These are phyloP conservation scores for Dermatemys mawii DNA, from an alignment of 2,113 vertebrate genomes.

Conservation along the genomic window DNA sequence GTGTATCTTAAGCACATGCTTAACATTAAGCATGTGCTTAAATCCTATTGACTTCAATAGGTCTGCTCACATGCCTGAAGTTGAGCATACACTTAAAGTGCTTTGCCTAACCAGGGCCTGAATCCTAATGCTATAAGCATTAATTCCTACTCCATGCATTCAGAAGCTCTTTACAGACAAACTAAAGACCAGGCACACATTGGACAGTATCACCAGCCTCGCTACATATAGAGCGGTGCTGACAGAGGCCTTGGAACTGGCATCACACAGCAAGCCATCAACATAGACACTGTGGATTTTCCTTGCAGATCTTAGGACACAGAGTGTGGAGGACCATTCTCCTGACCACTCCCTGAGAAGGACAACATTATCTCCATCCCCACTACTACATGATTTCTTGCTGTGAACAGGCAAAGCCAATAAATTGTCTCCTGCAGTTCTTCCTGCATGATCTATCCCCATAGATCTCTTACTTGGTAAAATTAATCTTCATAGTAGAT, in stretches of 20 bases:
- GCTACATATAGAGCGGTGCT: no score
- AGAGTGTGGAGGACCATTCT: accelerated
- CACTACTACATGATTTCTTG: accelerated
- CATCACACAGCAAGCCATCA: background rate
- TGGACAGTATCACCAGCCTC: accelerated
- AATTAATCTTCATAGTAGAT: background rate
- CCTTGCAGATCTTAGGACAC: background rate
- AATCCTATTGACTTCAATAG: background rate
- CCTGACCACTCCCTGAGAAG: background rate
- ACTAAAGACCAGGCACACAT: background rate
- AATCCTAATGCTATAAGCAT: background rate
- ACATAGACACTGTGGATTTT: background rate
- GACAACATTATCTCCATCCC: background rate
- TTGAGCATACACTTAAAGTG: background rate
- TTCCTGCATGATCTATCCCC: background rate
- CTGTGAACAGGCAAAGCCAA: background rate
- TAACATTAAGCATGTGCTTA: background rate
- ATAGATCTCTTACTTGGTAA: background rate
- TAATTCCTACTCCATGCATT: background rate
- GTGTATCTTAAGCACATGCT: background rate
- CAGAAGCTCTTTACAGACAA: background rate
- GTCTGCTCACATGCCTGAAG: constrained; percentile 3
- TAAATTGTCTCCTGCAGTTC: background rate
- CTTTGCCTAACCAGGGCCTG: background rate
- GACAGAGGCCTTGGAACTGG: background rate